Evolutionary conservation across 1,140 invertebrate species (phyloP).

Genomic region (Arion vulgaris): DNA sequence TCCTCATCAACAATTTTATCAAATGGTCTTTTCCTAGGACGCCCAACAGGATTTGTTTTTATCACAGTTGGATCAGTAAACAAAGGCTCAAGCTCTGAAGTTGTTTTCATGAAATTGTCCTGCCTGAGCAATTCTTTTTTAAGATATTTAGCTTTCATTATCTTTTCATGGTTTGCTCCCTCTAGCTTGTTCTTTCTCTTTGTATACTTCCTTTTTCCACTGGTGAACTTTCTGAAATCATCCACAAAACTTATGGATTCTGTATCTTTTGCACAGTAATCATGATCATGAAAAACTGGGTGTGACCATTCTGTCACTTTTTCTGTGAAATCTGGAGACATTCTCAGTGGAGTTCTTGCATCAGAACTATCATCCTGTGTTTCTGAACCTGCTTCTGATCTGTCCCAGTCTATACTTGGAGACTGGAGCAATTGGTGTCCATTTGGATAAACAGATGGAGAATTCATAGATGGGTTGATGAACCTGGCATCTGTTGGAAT

Average conservation of each 20-base stretch:
- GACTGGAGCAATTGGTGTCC: slow-evolving; percentile 45
- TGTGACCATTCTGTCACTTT: slow-evolving; percentile 36
- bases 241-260: slow-evolving; percentile 2
- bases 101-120: slow-evolving; percentile 27
- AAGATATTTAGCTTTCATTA: slow-evolving; percentile 46
- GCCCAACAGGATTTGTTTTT: slow-evolving; percentile 38
- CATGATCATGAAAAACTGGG: slow-evolving; percentile 64
- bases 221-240: background rate
- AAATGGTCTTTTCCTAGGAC: slow-evolving; percentile 38
- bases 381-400: slow-evolving; percentile 51
- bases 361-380: slow-evolving; percentile 42
- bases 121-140: slow-evolving; percentile 42
- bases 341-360: slow-evolving; percentile 28
- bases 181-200: slow-evolving; percentile 36
- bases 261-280: slow-evolving; percentile 57
- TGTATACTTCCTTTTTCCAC: slow-evolving; percentile 40
- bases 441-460: slow-evolving; percentile 36
- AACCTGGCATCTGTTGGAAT: slow-evolving; percentile 20
- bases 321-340: slow-evolving; percentile 22
- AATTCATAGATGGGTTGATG: slow-evolving; percentile 18
- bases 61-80: background rate
- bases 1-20: slow-evolving; percentile 53
- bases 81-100: background rate
- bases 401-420: slow-evolving; percentile 49
- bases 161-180: slow-evolving; percentile 33